Evolutionary conservation across 2,888 invertebrate species (phyloP).

Genomic region (Thymelicus sylvestris): DNA sequence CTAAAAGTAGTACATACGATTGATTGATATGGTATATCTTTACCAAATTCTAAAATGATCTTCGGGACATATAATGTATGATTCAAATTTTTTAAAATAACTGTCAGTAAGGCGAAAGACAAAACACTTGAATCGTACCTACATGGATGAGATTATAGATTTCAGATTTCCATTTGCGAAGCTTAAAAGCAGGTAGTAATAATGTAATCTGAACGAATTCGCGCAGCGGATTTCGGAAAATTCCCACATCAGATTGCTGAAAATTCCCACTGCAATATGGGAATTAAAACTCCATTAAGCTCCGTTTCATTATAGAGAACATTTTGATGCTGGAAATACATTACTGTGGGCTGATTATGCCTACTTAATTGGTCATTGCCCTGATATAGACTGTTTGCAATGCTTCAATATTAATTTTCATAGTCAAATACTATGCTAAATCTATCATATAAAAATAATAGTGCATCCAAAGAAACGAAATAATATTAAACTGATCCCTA

Average conservation of each 20-base stretch:
- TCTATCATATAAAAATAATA: too few species aligned
- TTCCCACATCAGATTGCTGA: constrained; percentile 15
- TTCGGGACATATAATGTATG: too few species aligned
- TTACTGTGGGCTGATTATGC: constrained; percentile 28
- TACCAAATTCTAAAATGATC: too few species aligned
- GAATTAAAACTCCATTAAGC: constrained; percentile 35
- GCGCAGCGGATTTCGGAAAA: constrained; percentile 22
- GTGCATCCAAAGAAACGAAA: too few species aligned
- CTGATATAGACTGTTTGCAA: constrained; percentile 2
- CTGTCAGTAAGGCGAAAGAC: too few species aligned
- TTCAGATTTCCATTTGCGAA: neutral
- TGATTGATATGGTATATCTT: too few species aligned
- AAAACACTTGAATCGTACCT: too few species aligned
- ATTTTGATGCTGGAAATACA: constrained; percentile 30
- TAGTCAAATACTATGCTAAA: neutral
- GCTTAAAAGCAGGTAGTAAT: constrained; percentile 6
- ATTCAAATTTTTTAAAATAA: too few species aligned
- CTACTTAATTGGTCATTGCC: constrained; percentile 20
- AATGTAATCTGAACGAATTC: constrained; percentile 27
- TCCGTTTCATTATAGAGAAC: constrained; percentile 30
- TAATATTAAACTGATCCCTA: too few species aligned
- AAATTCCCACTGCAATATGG: constrained; percentile 33
- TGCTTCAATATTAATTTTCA: constrained; percentile 4
- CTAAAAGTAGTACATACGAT: too few species aligned
- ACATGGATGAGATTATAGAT: neutral